Percentiles rank a stretch among this genome's conserved stretches.
Evolutionary conservation across 2,113 vertebrate species (phyloP).

Genomic region (Polypterus bichir): DNA sequence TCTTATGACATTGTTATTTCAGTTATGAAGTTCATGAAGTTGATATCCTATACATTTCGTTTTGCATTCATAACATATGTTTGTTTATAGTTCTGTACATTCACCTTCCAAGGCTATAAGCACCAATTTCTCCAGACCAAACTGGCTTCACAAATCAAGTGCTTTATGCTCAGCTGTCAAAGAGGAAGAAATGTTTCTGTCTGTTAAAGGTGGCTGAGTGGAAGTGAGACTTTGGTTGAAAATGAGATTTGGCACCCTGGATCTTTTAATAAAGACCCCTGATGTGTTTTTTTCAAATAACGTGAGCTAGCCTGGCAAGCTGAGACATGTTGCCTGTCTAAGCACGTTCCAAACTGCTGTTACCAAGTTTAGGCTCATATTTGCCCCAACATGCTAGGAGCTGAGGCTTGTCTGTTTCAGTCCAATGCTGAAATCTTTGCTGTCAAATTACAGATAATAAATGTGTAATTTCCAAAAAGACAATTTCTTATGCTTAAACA

Average conservation of each 20-base stretch:
- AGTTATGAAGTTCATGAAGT: no score
- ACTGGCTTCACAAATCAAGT: no score
- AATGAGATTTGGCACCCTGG: conserved; percentile 48
- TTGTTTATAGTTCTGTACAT: no score
- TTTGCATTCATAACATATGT: no score
- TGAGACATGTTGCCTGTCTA: conserved; percentile 32
- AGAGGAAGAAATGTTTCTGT: background rate
- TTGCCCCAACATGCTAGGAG: conserved; percentile 43
- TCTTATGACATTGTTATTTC: no score
- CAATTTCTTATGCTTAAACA: no score
- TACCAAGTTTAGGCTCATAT: conserved; percentile 41
- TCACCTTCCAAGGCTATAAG: no score
- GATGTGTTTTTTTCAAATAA: conserved; percentile 20
- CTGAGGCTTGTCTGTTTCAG: conserved; percentile 23
- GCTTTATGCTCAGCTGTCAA: conserved; percentile 8
- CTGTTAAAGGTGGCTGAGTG: no score
- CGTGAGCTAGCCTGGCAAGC: conserved; percentile 28
- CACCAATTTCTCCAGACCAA: no score
- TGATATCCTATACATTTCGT: no score
- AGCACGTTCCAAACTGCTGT: conserved; percentile 45
- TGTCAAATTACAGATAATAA: conserved; percentile 20
- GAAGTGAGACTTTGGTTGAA: conserved; percentile 20
- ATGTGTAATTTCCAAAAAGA: no score
- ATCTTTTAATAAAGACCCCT: conserved; percentile 37
- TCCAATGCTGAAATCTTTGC: conserved; percentile 3